Conservation (phyloP, 23 tunicate genomes). For the Halocynthia aurantium region DNA sequence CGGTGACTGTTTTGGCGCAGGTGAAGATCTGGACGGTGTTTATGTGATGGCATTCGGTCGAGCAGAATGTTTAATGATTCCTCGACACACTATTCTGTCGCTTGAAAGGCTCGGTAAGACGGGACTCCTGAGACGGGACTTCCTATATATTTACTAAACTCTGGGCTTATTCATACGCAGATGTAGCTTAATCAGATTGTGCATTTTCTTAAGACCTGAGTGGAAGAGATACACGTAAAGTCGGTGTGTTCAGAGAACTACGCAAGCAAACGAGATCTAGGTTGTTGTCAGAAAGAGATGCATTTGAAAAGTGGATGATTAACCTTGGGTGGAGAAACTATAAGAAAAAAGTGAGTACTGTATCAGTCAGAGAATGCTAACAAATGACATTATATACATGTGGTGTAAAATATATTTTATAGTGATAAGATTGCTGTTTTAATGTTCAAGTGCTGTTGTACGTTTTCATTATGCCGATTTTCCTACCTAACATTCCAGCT, state of each 20-base stretch:
- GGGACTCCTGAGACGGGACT: background rate
- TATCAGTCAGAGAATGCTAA: no score
- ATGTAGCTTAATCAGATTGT: background rate
- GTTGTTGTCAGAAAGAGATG: slow-evolving; percentile 48
- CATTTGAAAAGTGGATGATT: slow-evolving; percentile 78
- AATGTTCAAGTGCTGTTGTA: no score
- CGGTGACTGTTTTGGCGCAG: slow-evolving; percentile 80
- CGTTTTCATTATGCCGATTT: no score
- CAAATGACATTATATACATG: no score
- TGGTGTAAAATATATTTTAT: no score
- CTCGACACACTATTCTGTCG: slow-evolving; percentile 51
- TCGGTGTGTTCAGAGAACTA: slow-evolving; percentile 40
- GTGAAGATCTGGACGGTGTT: slow-evolving; percentile 54
- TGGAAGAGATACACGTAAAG: slow-evolving; percentile 22
- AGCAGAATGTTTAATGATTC: slow-evolving; percentile 64
- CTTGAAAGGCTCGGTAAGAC: slow-evolving; percentile 55
- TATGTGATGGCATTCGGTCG: slow-evolving; percentile 39
- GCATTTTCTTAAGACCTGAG: background rate
- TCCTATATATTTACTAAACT: background rate
- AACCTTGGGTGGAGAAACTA: slow-evolving; percentile 80
- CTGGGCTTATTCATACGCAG: background rate
- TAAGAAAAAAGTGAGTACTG: slow-evolving; percentile 47
- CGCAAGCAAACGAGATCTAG: slow-evolving; percentile 35
- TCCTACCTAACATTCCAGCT: no score
- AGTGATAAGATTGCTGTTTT: no score